Base-by-base conservation (phyloP, 2,113 vertebrate genomes). In the Daphoenositta chrysoptera region DNA sequence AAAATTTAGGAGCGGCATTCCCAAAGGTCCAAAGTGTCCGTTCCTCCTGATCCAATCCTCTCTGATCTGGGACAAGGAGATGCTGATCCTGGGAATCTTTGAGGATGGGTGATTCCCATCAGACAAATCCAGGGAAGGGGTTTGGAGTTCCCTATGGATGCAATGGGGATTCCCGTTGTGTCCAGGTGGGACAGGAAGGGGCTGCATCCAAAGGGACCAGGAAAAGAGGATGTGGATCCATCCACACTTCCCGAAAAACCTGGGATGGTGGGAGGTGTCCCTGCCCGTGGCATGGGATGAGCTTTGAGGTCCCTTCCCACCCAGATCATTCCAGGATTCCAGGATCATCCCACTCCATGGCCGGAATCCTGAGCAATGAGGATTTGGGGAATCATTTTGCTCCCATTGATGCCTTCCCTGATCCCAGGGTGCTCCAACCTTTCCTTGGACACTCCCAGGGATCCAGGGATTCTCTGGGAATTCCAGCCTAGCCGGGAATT, bases 391-490 rank as follows among this genome's bases (percentile, higher is more conserved):
- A 63, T 31, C 0, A 0, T 21, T 83, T 37, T 26, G 13, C 13
- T 53, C 10, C 39, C 33, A 1, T 1, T 8, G 66, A 7, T 11
- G 13, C 39, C 6, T 53, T 37, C 11, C 14, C 3, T 3, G 0
- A 4, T 11, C 33, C 26, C 39, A 3, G 13, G 27, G 0, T 13
- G 20, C 1, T 83, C 56, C 35, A 20, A 1, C 1, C 2, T n/a
- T 14, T 7, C 66, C 31, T 12, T 1, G 66, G 56, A 16, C 2
- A 1, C 1, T 44, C 0, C 54, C 35, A 69, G 23, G 54, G 56
- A 73, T 54, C 35, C 68, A 39, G 54, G 53, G 33, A 10, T 63
- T 21, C 57, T 27, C 73, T 13, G 35, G 75, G 37, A 64, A 65
- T 64, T 53, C 37, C 35, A 22, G 30, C 35, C 35, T 22, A 10